A percentile compares a stretch with the other conserved stretches of the same genome.
Conservation (phyloP, 2,113 vertebrate genomes). For the Corythoichthys haematopterus region DNA sequence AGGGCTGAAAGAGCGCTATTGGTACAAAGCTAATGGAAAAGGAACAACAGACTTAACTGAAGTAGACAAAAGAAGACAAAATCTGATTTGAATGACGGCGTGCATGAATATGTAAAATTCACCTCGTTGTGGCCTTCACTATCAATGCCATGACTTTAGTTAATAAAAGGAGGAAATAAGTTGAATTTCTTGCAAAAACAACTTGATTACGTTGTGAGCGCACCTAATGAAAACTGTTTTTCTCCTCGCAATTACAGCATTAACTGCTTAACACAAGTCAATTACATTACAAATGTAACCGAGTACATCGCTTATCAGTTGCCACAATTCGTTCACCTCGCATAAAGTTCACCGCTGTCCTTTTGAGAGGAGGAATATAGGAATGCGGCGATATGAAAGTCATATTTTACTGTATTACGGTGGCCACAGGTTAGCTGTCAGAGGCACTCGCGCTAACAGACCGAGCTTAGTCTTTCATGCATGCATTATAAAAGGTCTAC, state of each 20-base stretch:
- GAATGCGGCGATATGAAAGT: neutral
- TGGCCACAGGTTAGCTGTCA: neutral
- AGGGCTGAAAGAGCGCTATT: slow-evolving; percentile 14
- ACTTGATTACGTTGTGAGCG: neutral
- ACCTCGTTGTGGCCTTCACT: neutral
- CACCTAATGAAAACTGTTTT: neutral
- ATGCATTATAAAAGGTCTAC: slow-evolving; percentile 37
- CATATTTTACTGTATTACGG: neutral
- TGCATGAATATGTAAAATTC: neutral
- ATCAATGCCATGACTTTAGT: neutral
- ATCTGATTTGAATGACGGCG: neutral
- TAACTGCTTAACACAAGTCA: neutral
- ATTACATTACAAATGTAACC: neutral
- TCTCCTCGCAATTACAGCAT: neutral
- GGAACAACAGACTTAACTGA: neutral
- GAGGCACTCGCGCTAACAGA: neutral
- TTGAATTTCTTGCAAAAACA: neutral
- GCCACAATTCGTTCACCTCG: neutral
- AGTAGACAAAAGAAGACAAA: neutral
- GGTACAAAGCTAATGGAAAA: slow-evolving; percentile 6
- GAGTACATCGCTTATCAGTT: neutral
- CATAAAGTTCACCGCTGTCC: neutral
- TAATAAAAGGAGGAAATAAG: neutral
- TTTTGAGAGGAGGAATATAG: neutral
- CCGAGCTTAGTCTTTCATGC: slow-evolving; percentile 17